phyloP scores from a whole-genome alignment of 2,113 vertebrate genomes.

The Sclerurus mexicanus region DNA sequence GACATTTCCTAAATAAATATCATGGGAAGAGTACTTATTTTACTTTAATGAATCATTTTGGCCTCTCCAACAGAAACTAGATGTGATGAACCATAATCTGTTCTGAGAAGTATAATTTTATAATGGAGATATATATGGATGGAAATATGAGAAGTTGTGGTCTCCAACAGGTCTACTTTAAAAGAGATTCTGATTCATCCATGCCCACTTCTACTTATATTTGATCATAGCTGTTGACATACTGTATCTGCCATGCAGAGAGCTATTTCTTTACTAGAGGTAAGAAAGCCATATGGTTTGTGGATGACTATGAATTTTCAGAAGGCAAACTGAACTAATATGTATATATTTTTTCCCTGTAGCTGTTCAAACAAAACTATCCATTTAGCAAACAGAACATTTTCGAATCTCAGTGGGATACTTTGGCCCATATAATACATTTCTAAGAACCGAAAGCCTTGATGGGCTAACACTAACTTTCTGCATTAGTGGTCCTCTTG shows the following conservation, averaged over 20 bases:
- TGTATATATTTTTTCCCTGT: neutral
- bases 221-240: constrained; percentile 55
- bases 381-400: neutral
- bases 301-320: constrained; percentile 48
- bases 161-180: neutral
- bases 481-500: neutral
- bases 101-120: neutral
- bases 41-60: constrained; percentile 58
- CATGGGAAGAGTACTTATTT: constrained; percentile 46
- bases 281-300: constrained; percentile 44
- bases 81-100: constrained; percentile 36
- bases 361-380: constrained; percentile 17
- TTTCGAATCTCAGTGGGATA: neutral
- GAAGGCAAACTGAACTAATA: constrained; percentile 1
- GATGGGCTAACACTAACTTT: neutral
- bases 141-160: constrained; percentile 30
- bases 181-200: constrained; percentile 52
- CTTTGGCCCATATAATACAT: neutral
- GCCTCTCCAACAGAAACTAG: constrained; percentile 23
- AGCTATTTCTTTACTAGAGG: constrained; percentile 41
- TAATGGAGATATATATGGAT: constrained; percentile 18
- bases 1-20: constrained; percentile 60
- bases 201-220: constrained; percentile 50
- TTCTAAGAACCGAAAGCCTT: neutral
- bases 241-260: constrained; percentile 17